Evolutionary conservation across 2,797 vertebrate genomes (phyloP), one percentile per base, ranked within the genome.

Genomic region (Crenichthys baileyi): DNA sequence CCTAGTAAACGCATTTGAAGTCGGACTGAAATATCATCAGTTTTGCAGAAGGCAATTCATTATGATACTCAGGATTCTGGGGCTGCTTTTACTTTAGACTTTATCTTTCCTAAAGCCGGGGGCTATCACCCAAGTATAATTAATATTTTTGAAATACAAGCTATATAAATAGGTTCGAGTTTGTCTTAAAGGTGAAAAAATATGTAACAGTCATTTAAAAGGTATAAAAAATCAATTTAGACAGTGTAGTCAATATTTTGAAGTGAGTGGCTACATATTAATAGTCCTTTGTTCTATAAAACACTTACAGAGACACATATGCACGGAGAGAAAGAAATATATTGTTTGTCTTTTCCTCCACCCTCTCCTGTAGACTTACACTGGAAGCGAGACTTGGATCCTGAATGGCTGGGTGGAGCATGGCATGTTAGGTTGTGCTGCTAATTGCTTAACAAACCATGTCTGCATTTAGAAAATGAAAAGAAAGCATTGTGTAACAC

Each of bases 301-400:
- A 79, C 78, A 78, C 85, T 75, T 80, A 76, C 76, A 78, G 78
- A 79, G 85, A 83, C 82, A 70, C 85, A 81, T 92, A 76, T 79
- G 72, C 18, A 24, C 56, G 44, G 76, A 85, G 82, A 88, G 58
- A n/a, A 80, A 88, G 58, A n/a, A 80, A 82, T 72, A 56, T 76
- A 83, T 92, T 93, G 91, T 94, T 94, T 93, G 87, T 92, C 90
- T 90, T 92, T 76, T 74, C 81, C 91, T 83, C 91, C 93, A 86
- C 92, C 91, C 90, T 91, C 82, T 87, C 67, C 79, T 85, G 85
- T 78, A 88, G 92, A 91, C 89, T 74, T 77, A 55, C 81, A 75
- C 87, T 87, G 87, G 87, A 90, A 87, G 88, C 75, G 44, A 75
- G 84, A 87, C 82, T 72, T 76, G 51, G 86, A 74, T 91, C 81